Evolutionary conservation across 2,113 vertebrate species (phyloP).

Genomic region (Piliocolobus tephrosceles): DNA sequence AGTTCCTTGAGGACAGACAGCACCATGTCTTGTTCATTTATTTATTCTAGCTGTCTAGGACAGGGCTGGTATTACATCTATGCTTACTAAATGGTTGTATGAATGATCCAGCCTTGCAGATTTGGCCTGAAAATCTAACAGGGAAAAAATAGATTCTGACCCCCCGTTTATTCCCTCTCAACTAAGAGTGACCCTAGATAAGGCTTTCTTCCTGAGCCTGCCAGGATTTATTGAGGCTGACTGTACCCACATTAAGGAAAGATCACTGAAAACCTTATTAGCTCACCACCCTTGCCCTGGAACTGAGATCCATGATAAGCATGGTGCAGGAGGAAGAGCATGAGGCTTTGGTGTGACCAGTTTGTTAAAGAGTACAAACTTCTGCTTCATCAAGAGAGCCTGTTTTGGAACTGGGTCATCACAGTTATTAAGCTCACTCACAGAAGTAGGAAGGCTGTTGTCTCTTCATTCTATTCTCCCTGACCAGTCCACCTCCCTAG

Average conservation of each 20-base stretch:
- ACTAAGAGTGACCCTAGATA: neutral
- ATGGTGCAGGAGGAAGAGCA: neutral
- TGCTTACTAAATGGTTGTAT: neutral
- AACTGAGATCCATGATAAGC: neutral
- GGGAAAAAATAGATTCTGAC: conserved; percentile 7
- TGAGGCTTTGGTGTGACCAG: neutral
- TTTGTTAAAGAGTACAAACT: neutral
- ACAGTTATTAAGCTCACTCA: neutral
- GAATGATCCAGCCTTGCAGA: neutral
- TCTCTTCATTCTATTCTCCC: neutral
- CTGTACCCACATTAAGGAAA: conserved; percentile 4
- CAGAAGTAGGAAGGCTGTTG: neutral
- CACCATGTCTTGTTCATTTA: neutral
- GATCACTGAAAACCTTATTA: conserved; percentile 22
- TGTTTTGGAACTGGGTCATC: neutral
- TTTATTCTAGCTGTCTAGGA: neutral
- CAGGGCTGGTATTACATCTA: neutral
- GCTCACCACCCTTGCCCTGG: neutral
- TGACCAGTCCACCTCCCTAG: neutral
- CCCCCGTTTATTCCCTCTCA: neutral
- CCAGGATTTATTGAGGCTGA: neutral
- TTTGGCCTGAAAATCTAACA: conserved; percentile 18
- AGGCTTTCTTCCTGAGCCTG: neutral
- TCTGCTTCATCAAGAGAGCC: neutral
- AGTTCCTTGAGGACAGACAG: neutral